phyloP scores from a whole-genome alignment of 2,888 invertebrate genomes.

The Actias luna region DNA sequence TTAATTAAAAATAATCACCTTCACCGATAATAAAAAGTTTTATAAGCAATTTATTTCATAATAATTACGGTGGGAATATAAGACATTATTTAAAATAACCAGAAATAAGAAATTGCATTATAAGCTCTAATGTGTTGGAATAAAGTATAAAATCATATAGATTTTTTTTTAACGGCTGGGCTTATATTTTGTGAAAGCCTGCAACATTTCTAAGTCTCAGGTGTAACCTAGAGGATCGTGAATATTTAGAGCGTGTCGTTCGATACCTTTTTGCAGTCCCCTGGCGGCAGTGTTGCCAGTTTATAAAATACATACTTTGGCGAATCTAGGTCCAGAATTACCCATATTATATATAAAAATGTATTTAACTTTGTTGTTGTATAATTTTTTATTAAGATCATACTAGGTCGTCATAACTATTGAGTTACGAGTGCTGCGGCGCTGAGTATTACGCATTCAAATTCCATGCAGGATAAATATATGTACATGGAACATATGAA shows the following conservation, averaged over 20 bases:
- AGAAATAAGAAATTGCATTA: background rate
- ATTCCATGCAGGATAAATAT: too few species aligned
- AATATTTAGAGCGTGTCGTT: slow-evolving; percentile 41
- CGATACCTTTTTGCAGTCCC: slow-evolving; percentile 19
- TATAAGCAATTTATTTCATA: background rate
- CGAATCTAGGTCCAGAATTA: background rate
- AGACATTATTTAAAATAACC: background rate
- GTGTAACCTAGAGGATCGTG: slow-evolving; percentile 30
- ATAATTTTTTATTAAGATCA: too few species aligned
- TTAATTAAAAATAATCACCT: background rate
- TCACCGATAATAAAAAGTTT: background rate
- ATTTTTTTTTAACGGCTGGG: background rate
- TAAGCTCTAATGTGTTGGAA: background rate
- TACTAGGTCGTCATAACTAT: too few species aligned
- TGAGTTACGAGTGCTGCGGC: too few species aligned
- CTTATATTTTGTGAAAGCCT: slow-evolving; percentile 5
- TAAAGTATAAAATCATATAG: background rate
- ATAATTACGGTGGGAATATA: background rate
- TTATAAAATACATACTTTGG: background rate
- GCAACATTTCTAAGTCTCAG: slow-evolving; percentile 17
- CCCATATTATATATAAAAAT: too few species aligned
- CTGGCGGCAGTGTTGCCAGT: background rate
- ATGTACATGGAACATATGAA: too few species aligned
- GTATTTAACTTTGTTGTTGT: too few species aligned
- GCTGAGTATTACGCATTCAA: too few species aligned